Percentiles rank a stretch among this genome's conserved stretches.
Conservation (phyloP, 2,113 vertebrate genomes). For the Peromyscus polionotus region DNA sequence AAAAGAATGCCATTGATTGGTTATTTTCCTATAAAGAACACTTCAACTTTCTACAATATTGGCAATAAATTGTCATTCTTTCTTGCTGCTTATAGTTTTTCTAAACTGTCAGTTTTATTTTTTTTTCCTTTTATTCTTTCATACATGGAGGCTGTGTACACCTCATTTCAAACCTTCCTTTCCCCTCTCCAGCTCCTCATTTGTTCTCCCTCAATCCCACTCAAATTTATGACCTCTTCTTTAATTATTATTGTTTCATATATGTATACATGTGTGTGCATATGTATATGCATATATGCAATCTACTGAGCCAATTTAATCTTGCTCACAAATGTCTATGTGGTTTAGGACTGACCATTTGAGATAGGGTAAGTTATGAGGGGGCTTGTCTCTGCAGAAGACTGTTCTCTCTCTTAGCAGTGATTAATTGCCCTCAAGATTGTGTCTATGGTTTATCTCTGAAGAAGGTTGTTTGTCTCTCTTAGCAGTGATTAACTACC, state of each 20-base stretch:
- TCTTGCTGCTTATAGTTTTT: background rate
- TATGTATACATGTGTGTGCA: background rate
- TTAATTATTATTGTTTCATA: background rate
- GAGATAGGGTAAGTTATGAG: background rate
- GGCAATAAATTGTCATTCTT: background rate
- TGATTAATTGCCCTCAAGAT: background rate
- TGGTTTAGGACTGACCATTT: background rate
- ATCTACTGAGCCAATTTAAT: background rate
- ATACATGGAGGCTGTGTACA: background rate
- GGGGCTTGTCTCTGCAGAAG: background rate
- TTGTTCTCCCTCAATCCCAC: background rate
- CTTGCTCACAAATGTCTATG: background rate
- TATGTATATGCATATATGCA: background rate
- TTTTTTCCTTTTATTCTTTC: background rate
- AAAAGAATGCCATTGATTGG: background rate
- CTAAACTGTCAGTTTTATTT: background rate
- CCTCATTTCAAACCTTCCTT: background rate
- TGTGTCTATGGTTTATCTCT: background rate
- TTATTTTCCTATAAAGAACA: background rate
- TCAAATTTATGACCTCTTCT: background rate
- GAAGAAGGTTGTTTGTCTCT: background rate
- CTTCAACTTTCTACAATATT: background rate
- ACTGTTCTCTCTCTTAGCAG: background rate
- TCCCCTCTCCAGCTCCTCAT: background rate
- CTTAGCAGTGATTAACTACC: background rate